Evolutionary conservation across 1,140 invertebrate species (phyloP), one percentile per base, ranked within the genome.

Genomic region (Zeugodacus cucurbitae): DNA sequence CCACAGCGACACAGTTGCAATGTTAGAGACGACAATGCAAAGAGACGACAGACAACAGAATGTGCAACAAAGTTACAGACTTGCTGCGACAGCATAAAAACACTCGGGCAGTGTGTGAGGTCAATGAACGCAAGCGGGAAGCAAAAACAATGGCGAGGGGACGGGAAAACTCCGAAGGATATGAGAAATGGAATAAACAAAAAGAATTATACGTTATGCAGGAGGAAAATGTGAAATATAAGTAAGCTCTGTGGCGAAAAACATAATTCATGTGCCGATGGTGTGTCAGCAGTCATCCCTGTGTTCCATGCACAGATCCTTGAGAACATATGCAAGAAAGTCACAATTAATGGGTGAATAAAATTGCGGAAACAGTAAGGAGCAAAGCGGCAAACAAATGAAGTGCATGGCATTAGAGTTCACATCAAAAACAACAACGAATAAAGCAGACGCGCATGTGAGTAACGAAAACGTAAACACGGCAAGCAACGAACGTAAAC

Each of bases 81-180:
- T 82, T 48, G 74, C 44, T 48, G 74, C 11, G 17, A 29, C 26
- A 29, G 74, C 74, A 82, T 44, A 82, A 74, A 37, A 74, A 41
- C 67, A 74, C 67, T 74, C 67, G 67, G 67, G 41, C 74, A 82
- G 74, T 82, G 74, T 82, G 74, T 82, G 74, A 82, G 74, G 74
- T 82, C 74, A 82, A 82, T 82, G 74, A 82, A 82, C 74, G 74
- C 74, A 29, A 48, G 41, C 6, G 44, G 74, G 41, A 48, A 82
- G 74, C 14, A 82, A 82, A 82, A 48, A 54, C 48, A 62, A 62
- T 17, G 20, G 48, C 17, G 48, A 54, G 48, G 48, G 48, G 48
- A 54, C 14, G 48, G 48, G 59, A 29, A 62, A n/a, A 26, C 59
- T 62, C 59, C 26, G 2, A 62, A 62, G 26, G 2, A 26, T 62